Evolutionary conservation across 2,113 vertebrate genomes (phyloP), one percentile per base, ranked within the genome.

Genomic region (Sinocyclocheilus rhinocerous): DNA sequence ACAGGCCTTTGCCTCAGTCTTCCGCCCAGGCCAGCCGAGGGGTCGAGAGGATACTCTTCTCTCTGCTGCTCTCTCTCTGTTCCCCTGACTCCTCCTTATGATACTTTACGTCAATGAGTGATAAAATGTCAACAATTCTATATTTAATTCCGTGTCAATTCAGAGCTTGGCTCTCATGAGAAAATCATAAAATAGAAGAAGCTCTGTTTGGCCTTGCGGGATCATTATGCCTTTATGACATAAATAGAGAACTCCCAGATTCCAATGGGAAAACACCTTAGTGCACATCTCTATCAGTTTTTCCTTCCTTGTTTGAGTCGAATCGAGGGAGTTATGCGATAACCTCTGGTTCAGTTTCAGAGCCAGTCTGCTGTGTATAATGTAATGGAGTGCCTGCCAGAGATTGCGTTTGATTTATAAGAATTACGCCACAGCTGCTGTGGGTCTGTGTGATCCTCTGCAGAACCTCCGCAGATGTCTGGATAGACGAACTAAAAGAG

Each of bases 1-100:
- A 85, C 87, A 89, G 79, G 89, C 91, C 87, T 85, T 88, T 87
- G 88, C 84, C 85, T 87, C 84, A 63, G 50, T 86, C 88, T 86
- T 84, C 59, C 80, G 55, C 55, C 26, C 52, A 24, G 84, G 77
- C 42, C 73, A 36, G 67, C 50, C 15, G 12, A 57, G 39, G 52
- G 83, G 86, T 86, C 63, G 16, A 70, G 82, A 69, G 76, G 80
- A 81, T 55, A 72, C 48, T 50, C 9, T 67, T 59, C 75, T 78
- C 75, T 77, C 57, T 78, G 55, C 42, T 57, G 3, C 39, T 57
- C 61, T 59, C 55, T 79, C 76, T 81, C 84, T 61, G 79, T 52
- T 84, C 75, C 82, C 42, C 75, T 9, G 20, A 82, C 59, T 50
- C 57, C 24, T 83, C 50, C 61, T 39, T 61, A 70, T 59, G 18